Evolutionary conservation across 2,797 vertebrate genomes (phyloP), one percentile per base, ranked within the genome.

Genomic region (Allobates femoralis): DNA sequence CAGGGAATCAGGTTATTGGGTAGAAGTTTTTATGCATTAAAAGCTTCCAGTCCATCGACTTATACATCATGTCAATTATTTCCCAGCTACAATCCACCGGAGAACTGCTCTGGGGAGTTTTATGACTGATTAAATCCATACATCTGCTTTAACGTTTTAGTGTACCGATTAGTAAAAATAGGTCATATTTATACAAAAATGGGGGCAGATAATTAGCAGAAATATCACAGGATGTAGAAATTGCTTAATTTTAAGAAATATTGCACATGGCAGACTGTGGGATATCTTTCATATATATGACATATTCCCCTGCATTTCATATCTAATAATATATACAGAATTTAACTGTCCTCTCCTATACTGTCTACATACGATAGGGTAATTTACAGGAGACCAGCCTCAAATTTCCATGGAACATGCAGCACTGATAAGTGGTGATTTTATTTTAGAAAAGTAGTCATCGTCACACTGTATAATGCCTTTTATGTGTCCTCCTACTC

Each of bases 41-140:
- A 37, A 51, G 19, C 8, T 69, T 69, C 64, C 26, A 37, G 50
- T 4, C 53, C 19, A 37, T 8, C n/a, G 30, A 34, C 53, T 55
- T 56, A 71, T 82, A 82, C 23, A 82, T 82, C 66, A 71, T 69
- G 50, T 82, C 80, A 82, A 71, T 82, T 82, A 71, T 82, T 71
- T 82, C 51, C 34, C 21, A 2, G 28, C 28, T 66, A 32, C 28
- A 81, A 69, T 71, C 50, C 79, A 67, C 62, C 50, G 8, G 80
- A 82, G 80, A 71, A 55, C 32, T 14, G 56, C 79, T 71, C 66
- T 5, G 30, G 80, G 51, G 80, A 82, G 28, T 55, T 56, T 28
- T 41, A 28, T n/a, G 26, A 14, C 34, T 69, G 51, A 82, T 82
- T 82, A 82, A 56, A 58, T 71, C 80, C 30, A 82, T 82, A 82